A percentile compares a stretch with the other conserved stretches of the same genome.
Evolutionary conservation across 2,888 invertebrate genomes (phyloP).

Genomic region (Drosophila pseudotalamancana): DNA sequence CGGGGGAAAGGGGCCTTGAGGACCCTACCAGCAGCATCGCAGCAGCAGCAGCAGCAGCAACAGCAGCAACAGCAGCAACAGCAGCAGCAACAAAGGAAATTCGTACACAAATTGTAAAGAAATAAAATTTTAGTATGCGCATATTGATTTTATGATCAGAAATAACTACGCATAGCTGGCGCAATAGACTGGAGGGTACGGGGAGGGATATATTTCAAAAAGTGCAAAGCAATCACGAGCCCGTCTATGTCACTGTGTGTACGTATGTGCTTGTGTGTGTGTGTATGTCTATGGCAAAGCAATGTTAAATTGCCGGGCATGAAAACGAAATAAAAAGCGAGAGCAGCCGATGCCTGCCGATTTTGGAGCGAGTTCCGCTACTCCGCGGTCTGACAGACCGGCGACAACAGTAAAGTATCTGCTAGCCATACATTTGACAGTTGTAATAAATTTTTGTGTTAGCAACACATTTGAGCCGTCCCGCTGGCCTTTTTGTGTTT

Average conservation of each 20-base stretch:
- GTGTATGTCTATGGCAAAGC: slow-evolving; percentile 26
- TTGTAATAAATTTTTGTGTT: slow-evolving; percentile 69
- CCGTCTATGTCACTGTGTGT: slow-evolving; percentile 15
- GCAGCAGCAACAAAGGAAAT: slow-evolving; percentile 45
- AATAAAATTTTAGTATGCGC: slow-evolving; percentile 81
- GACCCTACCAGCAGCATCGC: slow-evolving; percentile 11
- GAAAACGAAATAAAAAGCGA: slow-evolving; percentile 56
- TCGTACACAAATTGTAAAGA: slow-evolving; percentile 78
- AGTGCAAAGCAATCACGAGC: slow-evolving; percentile 76
- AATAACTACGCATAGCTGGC: slow-evolving; percentile 71
- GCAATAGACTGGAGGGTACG: not conserved
- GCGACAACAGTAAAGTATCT: slow-evolving; percentile 66
- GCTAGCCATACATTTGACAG: slow-evolving; percentile 57
- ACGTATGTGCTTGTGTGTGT: slow-evolving; percentile 2
- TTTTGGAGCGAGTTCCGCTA: slow-evolving; percentile 28
- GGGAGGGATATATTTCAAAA: slow-evolving; percentile 51
- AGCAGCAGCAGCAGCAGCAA: slow-evolving; percentile 11
- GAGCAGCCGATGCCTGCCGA: slow-evolving; percentile 18
- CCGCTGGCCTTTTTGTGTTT: slow-evolving; percentile 36
- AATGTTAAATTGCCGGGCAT: slow-evolving; percentile 48
- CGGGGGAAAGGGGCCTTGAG: not conserved
- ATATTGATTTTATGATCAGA: slow-evolving; percentile 81
- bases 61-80: slow-evolving; percentile 24
- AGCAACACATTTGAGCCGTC: slow-evolving; percentile 29
- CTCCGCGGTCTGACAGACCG: slow-evolving; percentile 26